Percentiles rank a stretch among this genome's conserved stretches.
phyloP scores from a whole-genome alignment of 2,888 invertebrate species.

The Leptinotarsa rubiginosa region DNA sequence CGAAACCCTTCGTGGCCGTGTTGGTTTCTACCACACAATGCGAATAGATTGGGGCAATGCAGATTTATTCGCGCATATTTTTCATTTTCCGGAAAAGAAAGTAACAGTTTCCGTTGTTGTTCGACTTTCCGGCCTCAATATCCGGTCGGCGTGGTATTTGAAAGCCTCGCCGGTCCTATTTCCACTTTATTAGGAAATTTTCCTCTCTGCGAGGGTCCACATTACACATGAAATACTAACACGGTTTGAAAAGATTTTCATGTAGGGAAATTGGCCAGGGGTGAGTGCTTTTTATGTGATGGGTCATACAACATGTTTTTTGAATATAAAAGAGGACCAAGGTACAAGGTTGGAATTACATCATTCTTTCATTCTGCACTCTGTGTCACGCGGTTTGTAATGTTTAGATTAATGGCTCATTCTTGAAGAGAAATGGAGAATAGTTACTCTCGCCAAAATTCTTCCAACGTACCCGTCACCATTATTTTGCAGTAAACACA shows the following conservation, averaged over 20 bases:
- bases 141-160: slow-evolving; percentile 50
- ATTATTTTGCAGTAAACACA: too few species aligned
- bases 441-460: too few species aligned
- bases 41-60: slow-evolving; percentile 32
- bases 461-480: too few species aligned
- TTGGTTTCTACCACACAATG: slow-evolving; percentile 28
- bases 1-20: not conserved
- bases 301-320: not conserved
- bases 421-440: too few species aligned
- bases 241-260: slow-evolving; percentile 33
- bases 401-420: too few species aligned
- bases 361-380: not conserved
- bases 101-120: slow-evolving; percentile 53
- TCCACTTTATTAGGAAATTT: slow-evolving; percentile 52
- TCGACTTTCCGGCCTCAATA: slow-evolving; percentile 56
- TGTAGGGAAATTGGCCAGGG: slow-evolving; percentile 31
- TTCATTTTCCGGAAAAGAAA: slow-evolving; percentile 55
- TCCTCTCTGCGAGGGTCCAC: slow-evolving; percentile 23
- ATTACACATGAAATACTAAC: slow-evolving; percentile 37
- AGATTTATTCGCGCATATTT: slow-evolving; percentile 57
- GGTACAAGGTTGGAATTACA: not conserved
- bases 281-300: slow-evolving; percentile 9
- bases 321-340: not conserved
- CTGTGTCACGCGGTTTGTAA: not conserved
- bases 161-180: slow-evolving; percentile 48